Conservation (phyloP, 2,888 invertebrate species). For the Himalopsyche japonica region DNA sequence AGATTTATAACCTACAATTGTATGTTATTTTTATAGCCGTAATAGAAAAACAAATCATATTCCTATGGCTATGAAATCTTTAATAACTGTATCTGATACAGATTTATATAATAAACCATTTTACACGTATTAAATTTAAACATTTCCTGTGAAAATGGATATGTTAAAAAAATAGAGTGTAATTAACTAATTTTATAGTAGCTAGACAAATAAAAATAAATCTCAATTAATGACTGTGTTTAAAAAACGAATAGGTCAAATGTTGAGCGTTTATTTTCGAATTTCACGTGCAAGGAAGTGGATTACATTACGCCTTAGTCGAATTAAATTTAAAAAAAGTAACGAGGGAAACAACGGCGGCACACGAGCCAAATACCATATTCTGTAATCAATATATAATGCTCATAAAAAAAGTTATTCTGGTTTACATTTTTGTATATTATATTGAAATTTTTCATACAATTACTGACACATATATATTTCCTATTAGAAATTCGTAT, state of each 20-base stretch:
- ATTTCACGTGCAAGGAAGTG: background rate
- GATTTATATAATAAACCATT: background rate
- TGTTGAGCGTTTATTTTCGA: background rate
- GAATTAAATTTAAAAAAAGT: background rate
- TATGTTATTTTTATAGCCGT: too few relatives aligned
- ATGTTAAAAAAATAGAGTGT: background rate
- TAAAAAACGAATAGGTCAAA: background rate
- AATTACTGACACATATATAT: too few relatives aligned
- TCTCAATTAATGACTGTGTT: background rate
- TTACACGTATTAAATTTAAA: background rate
- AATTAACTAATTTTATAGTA: background rate
- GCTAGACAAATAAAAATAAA: background rate
- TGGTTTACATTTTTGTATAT: too few relatives aligned
- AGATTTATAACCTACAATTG: too few relatives aligned
- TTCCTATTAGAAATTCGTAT: too few relatives aligned
- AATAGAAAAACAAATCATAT: background rate
- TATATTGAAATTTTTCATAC: too few relatives aligned
- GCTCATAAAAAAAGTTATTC: too few relatives aligned
- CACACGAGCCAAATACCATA: background rate
- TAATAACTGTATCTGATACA: background rate
- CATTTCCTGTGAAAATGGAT: background rate
- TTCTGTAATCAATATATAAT: too few relatives aligned
- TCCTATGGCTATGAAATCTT: background rate
- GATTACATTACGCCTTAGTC: background rate
- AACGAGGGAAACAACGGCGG: background rate